Base-by-base conservation (phyloP, 2,888 invertebrate genomes). In the Brachypterus glaber region DNA sequence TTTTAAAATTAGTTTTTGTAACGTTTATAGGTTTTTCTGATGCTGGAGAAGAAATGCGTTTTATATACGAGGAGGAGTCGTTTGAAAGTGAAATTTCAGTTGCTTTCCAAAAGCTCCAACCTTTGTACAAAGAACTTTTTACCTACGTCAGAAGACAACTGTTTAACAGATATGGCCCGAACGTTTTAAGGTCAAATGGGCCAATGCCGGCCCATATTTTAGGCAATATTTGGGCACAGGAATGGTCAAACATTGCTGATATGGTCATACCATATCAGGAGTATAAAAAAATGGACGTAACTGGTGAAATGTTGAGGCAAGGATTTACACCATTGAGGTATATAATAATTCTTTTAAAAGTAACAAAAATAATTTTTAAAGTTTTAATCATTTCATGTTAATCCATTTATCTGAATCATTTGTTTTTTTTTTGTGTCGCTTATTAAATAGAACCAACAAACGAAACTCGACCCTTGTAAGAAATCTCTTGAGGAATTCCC, bases 141-240 rank as follows among this genome's bases (percentile, higher is more conserved):
- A 84, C 88, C 0, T 91, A 84, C 49, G 87, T 88, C 0, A 66
- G 90, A 27, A 67, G 76, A 18, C 76, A 77, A 45, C 62, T 91
- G 14, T 63, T 69, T 27, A 59, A 66, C 2, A 53, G 49, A 37
- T 66, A 66, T 43, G 66, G 66, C 4, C 48, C 57, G 1, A 67
- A 70, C 1, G 70, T 71, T 13, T 67, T 75, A 0, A 44, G 63
- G 29, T 47, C 49, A 3, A 80, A 82, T 40, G 87, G 88, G 0
- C 86, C 88, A 0, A 76, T 92, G 37, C 90, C 91, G 0, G 85
- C 86, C 0, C 90, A 91, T 68, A 58, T 91, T 9, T 21, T 21
- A 21, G 90, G 89, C 9, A 84, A 87, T 62, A 77, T 87, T 76
- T 88, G 87, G 87, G 80, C 80, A 0, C 87, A 88, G 59, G 79